Evolutionary conservation across 2,113 vertebrate genomes (phyloP).

Genomic region (Craseonycteris thonglongyai): DNA sequence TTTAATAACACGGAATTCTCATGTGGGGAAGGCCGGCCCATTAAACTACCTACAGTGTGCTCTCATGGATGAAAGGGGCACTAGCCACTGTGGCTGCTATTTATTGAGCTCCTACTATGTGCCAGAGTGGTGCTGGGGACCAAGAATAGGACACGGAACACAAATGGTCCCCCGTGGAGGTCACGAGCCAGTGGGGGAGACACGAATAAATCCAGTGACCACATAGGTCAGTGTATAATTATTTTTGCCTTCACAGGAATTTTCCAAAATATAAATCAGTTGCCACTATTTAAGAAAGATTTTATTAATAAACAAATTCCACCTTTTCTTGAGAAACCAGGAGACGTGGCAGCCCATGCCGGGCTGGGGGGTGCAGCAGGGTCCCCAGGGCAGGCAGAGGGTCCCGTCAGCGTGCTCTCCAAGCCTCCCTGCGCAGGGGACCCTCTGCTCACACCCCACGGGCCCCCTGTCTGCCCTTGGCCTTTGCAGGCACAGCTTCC

Average conservation of each 20-base stretch:
- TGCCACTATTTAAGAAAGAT: background rate
- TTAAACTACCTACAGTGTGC: too few relatives aligned
- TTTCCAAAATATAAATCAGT: background rate
- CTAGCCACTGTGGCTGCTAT: background rate
- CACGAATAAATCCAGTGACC: background rate
- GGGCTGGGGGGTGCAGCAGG: rapidly evolving
- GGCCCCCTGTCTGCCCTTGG: background rate
- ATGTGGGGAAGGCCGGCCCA: background rate
- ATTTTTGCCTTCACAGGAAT: background rate
- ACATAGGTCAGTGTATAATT: rapidly evolving
- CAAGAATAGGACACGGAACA: rapidly evolving
- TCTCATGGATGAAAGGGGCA: background rate
- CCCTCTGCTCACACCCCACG: background rate
- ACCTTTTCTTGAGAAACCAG: background rate
- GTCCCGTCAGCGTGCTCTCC: background rate
- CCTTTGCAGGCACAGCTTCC: rapidly evolving
- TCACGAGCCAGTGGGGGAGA: background rate
- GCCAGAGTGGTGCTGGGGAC: rapidly evolving
- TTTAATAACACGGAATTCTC: background rate
- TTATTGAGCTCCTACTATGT: background rate
- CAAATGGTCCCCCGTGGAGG: background rate
- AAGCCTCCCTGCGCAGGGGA: background rate
- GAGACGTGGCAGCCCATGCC: rapidly evolving
- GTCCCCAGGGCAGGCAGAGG: background rate
- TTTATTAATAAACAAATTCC: background rate